Evolutionary conservation across 2,113 vertebrate species (phyloP).

Genomic region (Casuarius casuarius): DNA sequence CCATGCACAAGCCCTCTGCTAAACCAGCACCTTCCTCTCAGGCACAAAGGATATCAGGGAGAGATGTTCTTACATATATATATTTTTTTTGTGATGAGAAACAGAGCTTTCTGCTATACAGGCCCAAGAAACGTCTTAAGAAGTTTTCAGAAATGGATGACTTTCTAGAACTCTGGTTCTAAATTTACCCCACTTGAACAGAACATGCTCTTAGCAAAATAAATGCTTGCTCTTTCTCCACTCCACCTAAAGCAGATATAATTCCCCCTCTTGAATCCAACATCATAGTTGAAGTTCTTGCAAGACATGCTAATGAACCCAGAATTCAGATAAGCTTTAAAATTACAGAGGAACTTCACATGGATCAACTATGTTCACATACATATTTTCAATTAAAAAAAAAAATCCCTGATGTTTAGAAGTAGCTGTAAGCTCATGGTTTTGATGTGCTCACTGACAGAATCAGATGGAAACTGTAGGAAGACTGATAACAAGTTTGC

Average conservation of each 20-base stretch:
- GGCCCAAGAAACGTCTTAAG: neutral
- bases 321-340: neutral
- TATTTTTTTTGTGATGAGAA: neutral
- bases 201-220: neutral
- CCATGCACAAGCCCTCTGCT: neutral
- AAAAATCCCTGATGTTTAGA: neutral
- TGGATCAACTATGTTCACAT: neutral
- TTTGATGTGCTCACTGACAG: slow-evolving; percentile 29
- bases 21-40: neutral
- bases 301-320: neutral
- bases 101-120: neutral
- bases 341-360: neutral
- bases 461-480: slow-evolving; percentile 46
- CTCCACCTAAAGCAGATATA: neutral
- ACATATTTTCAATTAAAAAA: neutral
- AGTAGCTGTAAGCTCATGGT: neutral
- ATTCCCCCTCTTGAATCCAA: neutral
- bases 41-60: neutral
- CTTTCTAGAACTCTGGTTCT: neutral
- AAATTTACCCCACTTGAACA: neutral
- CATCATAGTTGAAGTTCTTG: neutral
- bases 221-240: neutral
- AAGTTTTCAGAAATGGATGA: neutral
- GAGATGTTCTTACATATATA: neutral
- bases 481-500: slow-evolving; percentile 49